phyloP scores from a whole-genome alignment of 2,888 invertebrate species.

The Amorpha juglandis region DNA sequence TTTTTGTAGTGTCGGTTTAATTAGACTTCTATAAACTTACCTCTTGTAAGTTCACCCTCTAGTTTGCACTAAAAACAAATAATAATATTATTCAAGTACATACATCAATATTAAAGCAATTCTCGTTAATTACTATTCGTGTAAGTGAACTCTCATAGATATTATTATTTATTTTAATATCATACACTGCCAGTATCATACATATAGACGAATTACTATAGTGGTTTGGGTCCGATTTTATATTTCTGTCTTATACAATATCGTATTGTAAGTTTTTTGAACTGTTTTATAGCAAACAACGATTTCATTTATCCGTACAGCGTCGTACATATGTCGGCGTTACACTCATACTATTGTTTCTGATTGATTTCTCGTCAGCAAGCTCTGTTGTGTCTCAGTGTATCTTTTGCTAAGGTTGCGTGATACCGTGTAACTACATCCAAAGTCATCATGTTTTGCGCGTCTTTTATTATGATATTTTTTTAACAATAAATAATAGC shows the following conservation, averaged over 20 bases:
- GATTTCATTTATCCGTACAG: conserved; percentile 46
- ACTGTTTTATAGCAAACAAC: conserved; percentile 62
- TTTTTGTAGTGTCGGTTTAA: conserved; percentile 79
- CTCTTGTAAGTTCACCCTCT: conserved; percentile 76
- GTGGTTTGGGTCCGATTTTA: conserved; percentile 80
- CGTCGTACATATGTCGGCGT: conserved; percentile 40
- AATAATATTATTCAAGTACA: conserved; percentile 64
- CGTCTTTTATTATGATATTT: neutral
- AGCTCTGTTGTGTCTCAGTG: conserved; percentile 66
- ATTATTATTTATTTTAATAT: conserved; percentile 66
- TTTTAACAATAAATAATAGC: neutral
- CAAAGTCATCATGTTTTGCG: conserved; percentile 24
- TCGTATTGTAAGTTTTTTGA: conserved; percentile 78
- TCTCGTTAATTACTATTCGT: conserved; percentile 80
- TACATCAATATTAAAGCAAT: conserved; percentile 78
- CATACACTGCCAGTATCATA: conserved; percentile 82
- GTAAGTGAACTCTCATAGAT: conserved; percentile 76
- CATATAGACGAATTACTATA: conserved; percentile 77
- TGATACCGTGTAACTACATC: conserved; percentile 17
- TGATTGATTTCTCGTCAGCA: conserved; percentile 42
- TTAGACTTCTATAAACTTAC: conserved; percentile 74
- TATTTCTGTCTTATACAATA: conserved; percentile 80
- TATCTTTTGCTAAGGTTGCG: conserved; percentile 25
- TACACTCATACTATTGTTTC: conserved; percentile 40
- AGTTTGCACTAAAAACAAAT: conserved; percentile 79